phyloP scores from a whole-genome alignment of 92 coral and sea anemone genomes.

The Meandrina meandrites region DNA sequence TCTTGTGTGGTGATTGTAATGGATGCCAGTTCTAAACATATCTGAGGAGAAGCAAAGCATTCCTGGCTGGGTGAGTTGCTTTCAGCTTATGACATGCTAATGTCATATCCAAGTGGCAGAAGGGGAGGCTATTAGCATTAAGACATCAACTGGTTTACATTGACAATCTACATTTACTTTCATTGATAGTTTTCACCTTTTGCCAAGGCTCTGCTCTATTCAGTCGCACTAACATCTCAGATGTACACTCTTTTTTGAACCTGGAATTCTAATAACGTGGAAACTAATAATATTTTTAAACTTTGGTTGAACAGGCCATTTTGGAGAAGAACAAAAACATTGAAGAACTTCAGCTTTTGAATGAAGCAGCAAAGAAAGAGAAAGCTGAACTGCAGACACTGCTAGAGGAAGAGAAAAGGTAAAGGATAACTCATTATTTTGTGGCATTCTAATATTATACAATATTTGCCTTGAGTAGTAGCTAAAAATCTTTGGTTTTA shows the following conservation, averaged over 20 bases:
- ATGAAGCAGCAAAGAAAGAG: slow-evolving; percentile 71
- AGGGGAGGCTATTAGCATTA: not conserved
- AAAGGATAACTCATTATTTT: not conserved
- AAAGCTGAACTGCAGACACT: slow-evolving; percentile 73
- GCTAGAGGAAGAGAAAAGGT: slow-evolving; percentile 93
- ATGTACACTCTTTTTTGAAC: too few species aligned
- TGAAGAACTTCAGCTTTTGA: slow-evolving; percentile 60
- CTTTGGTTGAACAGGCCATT: slow-evolving; percentile 43
- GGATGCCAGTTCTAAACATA: not conserved
- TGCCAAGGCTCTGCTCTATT: not conserved
- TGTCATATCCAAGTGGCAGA: not conserved
- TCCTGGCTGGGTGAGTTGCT: not conserved
- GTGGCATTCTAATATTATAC: not conserved
- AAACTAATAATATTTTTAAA: not conserved
- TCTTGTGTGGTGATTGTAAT: not conserved
- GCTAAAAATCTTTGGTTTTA: too few species aligned
- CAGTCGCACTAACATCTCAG: too few species aligned
- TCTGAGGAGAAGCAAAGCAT: not conserved
- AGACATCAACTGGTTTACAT: not conserved
- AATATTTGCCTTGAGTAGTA: not conserved
- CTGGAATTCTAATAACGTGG: too few species aligned
- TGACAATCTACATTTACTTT: not conserved
- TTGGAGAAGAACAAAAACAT: slow-evolving; percentile 72
- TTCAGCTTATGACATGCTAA: too few species aligned
- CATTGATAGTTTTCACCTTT: not conserved